Evolutionary conservation across 2,888 invertebrate genomes (phyloP), one percentile per base, ranked within the genome.

Genomic region (Hypselothyrea guttata): DNA sequence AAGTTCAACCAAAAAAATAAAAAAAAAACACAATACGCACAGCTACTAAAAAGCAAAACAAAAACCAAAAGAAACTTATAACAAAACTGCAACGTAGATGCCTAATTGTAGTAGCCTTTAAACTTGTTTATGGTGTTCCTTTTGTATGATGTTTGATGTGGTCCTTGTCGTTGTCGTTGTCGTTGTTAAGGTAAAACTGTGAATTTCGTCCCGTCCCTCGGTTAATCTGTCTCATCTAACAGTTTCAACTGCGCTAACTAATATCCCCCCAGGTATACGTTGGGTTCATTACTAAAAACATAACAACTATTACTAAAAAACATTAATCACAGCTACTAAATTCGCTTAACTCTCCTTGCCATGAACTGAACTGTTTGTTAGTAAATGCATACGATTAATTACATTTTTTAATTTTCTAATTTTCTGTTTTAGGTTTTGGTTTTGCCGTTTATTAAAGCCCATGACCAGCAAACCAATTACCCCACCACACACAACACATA

Each of bases 1-100:
- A 92, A 92, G 79, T 86, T 71, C 69, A 72, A 60, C 34, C 27
- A 41, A 46, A 64, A n/a, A 33, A 49, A 30, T 47, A 51, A 56
- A 41, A 53, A 55, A 46, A 44, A 61, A 30, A 65, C 44, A 67
- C 58, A 60, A 70, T 44, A 77, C 64, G 71, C 83, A 74, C 75
- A 78, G 61, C 75, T 84, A 78, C 79, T 78, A 70, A 76, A 65
- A 75, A 65, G 45, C 11, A 46, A 41, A 55, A 72, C 41, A 48
- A 53, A 57, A 60, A 47, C 49, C 54, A 31, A 28, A 45, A 58
- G 55, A 44, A 66, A 52, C 56, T 53, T 64, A 65, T 72, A 84
- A 77, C 84, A 77, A 64, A 48, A 55, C 48, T 4, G 22, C 22
- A 57, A 53, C 53, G 72, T 74, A 78, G 83, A 66, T 63, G 60